A percentile compares a stretch with the other conserved stretches of the same genome.
Conservation (phyloP, 1,140 invertebrate genomes). For the Capitella teleta region DNA sequence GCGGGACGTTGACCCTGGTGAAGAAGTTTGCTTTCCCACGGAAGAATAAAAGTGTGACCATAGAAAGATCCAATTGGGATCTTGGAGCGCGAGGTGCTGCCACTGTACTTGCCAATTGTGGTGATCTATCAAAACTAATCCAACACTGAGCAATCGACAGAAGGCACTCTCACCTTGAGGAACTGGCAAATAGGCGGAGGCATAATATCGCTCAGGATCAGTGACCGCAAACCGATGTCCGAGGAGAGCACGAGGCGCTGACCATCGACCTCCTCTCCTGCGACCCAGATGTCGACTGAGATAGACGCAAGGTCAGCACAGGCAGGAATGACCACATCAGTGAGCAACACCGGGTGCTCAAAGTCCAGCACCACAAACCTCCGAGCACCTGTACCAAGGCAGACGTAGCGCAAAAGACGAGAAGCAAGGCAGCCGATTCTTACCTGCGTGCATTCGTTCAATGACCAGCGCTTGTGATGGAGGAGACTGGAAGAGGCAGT, state of each 20-base stretch:
- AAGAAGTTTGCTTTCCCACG: conserved; percentile 46
- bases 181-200: conserved; percentile 77
- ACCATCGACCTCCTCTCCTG: conserved; percentile 67
- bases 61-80: conserved; percentile 86
- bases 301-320: conserved; percentile 75
- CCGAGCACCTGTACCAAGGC: conserved; percentile 47
- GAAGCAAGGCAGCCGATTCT: background rate
- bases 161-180: conserved; percentile 56
- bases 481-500: conserved; percentile 57
- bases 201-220: conserved; percentile 76
- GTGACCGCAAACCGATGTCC: conserved; percentile 69
- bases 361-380: conserved; percentile 83
- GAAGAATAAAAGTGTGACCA: conserved; percentile 69
- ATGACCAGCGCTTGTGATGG: conserved; percentile 76
- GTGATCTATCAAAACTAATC: conserved; percentile 25
- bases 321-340: conserved; percentile 75
- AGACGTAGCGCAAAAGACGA: background rate
- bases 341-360: conserved; percentile 69
- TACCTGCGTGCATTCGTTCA: conserved; percentile 76
- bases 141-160: background rate
- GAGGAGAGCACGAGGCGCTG: conserved; percentile 70
- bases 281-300: conserved; percentile 75
- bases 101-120: conserved; percentile 77
- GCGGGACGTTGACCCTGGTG: too few species aligned
- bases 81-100: conserved; percentile 74